phyloP scores from a whole-genome alignment of 2,797 vertebrate genomes.

The Falco rusticolus region DNA sequence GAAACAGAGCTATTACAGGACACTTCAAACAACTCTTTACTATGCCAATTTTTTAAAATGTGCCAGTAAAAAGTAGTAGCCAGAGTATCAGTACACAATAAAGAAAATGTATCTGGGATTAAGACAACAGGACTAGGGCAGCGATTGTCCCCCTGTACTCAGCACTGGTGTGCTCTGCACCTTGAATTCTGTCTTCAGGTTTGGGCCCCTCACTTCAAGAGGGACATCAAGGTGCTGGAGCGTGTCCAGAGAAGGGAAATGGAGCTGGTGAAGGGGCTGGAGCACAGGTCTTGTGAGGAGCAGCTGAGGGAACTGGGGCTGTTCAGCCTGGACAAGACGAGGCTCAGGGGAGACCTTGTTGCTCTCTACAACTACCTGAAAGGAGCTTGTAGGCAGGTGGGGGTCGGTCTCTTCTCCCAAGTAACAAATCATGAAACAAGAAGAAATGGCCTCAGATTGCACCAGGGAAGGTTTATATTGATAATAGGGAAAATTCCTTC shows the following conservation, averaged over 20 bases:
- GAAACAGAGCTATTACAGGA: background rate
- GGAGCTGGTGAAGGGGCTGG: background rate
- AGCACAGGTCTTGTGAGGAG: background rate
- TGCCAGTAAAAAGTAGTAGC: background rate
- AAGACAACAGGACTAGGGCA: background rate
- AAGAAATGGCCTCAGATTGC: background rate
- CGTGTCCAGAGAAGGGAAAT: accelerated
- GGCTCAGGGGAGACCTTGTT: background rate
- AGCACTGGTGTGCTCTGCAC: background rate
- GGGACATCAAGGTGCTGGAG: background rate
- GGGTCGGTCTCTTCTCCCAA: background rate
- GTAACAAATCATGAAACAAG: background rate
- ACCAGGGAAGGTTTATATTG: background rate
- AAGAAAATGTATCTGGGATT: background rate
- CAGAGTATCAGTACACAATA: background rate
- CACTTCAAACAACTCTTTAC: background rate
- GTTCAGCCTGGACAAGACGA: background rate
- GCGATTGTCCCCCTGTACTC: background rate
- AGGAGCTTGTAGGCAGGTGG: background rate
- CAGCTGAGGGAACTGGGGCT: background rate
- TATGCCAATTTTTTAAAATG: background rate
- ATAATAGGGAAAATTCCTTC: background rate
- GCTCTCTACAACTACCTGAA: background rate
- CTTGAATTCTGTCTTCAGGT: accelerated
- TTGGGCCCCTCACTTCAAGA: background rate